Conservation (phyloP, 2,888 invertebrate species). For the Lasioglossum villosulum region DNA sequence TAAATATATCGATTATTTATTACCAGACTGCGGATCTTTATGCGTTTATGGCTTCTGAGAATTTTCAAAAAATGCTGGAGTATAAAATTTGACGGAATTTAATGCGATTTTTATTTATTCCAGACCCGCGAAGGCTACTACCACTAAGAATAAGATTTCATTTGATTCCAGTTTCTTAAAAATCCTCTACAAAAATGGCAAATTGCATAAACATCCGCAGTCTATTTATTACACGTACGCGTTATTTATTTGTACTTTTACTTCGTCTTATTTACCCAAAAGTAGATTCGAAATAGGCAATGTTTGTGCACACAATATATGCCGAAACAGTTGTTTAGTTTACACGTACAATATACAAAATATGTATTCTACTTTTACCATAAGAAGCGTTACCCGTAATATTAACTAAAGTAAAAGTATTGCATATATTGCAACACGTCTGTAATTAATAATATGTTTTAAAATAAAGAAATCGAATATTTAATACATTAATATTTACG, state of each 20-base stretch:
- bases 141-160: too few relatives aligned
- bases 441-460: background rate
- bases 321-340: background rate
- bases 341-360: background rate
- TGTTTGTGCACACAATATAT: background rate
- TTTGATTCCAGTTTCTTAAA: too few relatives aligned
- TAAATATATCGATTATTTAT: background rate
- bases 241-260: background rate
- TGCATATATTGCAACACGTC: background rate
- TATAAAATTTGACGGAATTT: too few relatives aligned
- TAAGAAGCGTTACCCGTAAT: background rate
- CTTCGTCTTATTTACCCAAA: background rate
- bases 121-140: too few relatives aligned
- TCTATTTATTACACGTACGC: too few relatives aligned
- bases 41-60: too few relatives aligned
- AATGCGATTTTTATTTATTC: too few relatives aligned
- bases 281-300: background rate
- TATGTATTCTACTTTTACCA: background rate
- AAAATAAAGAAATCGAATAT: background rate
- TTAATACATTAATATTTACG: background rate
- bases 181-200: too few relatives aligned
- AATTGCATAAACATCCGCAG: too few relatives aligned
- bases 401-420: background rate
- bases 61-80: too few relatives aligned
- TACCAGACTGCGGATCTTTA: background rate